phyloP scores from a whole-genome alignment of 2,797 vertebrate genomes.

The Pteronotus mesoamericanus region DNA sequence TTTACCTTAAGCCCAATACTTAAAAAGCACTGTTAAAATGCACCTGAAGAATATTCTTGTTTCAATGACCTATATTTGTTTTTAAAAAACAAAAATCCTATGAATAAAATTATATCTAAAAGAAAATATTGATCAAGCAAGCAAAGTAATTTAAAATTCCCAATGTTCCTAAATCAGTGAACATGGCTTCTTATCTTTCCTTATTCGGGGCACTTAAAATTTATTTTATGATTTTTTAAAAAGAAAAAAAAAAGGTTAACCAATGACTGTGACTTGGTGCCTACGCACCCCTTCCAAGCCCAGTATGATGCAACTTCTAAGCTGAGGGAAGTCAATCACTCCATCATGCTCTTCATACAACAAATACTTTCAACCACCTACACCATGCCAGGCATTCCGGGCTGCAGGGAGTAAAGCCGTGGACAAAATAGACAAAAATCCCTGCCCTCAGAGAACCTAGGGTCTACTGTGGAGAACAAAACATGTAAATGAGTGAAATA shows the following conservation, averaged over 20 bases:
- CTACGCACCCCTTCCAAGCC: not conserved
- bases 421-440: not conserved
- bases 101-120: not conserved
- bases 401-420: not conserved
- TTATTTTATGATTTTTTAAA: not conserved
- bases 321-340: not conserved
- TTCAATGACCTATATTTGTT: not conserved
- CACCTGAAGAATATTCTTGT: not conserved
- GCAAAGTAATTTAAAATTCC: slow-evolving; percentile 21
- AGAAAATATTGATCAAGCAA: not conserved
- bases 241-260: not conserved
- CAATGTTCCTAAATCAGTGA: slow-evolving; percentile 8
- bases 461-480: not conserved
- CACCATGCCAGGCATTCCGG: not conserved
- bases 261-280: not conserved
- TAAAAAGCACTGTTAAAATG: not conserved
- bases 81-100: not conserved
- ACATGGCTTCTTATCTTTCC: not conserved
- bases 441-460: not conserved
- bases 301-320: not conserved
- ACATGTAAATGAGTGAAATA: not conserved
- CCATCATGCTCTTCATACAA: not conserved
- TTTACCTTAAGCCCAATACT: not conserved
- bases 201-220: not conserved
- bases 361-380: not conserved